Conservation (phyloP, 2,113 vertebrate species). For the Zosterops japonicus region DNA sequence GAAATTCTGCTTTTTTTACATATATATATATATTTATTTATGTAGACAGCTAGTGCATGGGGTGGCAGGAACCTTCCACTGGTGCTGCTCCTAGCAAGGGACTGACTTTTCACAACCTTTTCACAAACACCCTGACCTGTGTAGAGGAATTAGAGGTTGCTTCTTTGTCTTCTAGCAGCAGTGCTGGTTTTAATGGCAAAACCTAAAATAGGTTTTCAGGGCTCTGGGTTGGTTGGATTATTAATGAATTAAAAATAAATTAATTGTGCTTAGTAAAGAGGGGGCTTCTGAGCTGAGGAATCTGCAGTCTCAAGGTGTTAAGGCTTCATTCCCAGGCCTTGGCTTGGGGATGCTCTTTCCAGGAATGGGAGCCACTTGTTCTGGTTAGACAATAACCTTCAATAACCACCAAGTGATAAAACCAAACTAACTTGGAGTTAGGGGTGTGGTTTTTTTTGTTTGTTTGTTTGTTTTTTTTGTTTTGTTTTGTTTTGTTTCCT, state of each 20-base stretch:
- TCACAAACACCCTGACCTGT: neutral
- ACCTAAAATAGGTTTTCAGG: neutral
- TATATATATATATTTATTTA: rapidly evolving
- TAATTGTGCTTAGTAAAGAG: neutral
- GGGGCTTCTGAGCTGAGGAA: neutral
- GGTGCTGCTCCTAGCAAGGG: neutral
- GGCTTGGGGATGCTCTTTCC: neutral
- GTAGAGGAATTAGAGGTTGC: neutral
- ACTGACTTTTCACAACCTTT: neutral
- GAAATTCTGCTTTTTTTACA: neutral
- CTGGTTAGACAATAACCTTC: neutral
- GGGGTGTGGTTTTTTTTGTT: rapidly evolving
- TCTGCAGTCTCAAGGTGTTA: neutral
- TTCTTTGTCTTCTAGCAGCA: neutral
- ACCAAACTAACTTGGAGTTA: neutral
- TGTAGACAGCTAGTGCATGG: neutral
- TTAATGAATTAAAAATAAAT: neutral
- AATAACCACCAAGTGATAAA: neutral
- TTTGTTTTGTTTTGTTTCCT: neutral
- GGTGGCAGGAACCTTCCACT: neutral
- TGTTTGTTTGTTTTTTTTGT: too few relatives aligned
- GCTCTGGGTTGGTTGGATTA: neutral
- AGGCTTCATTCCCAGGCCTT: neutral
- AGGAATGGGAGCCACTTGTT: neutral
- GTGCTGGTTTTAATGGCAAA: neutral